Evolutionary conservation across 2,888 invertebrate genomes (phyloP).

Genomic region (Phyto melanocephala): DNA sequence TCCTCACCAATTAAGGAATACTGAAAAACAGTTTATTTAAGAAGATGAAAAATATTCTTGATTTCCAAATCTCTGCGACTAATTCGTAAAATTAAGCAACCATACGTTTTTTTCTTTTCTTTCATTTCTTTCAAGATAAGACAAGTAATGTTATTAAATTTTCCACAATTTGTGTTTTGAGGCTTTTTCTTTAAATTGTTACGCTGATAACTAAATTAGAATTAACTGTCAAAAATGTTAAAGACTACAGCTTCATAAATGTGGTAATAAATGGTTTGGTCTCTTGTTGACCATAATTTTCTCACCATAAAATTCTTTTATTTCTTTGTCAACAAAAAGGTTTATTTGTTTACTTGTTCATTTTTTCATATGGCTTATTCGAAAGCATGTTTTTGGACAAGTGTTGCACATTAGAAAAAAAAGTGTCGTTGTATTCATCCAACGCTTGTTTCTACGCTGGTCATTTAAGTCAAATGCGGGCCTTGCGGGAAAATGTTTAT

Average conservation of each 20-base stretch:
- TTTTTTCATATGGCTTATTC: neutral
- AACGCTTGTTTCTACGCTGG: neutral
- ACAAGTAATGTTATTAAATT: slow-evolving; percentile 6
- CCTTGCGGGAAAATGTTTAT: neutral
- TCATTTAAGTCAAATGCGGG: slow-evolving; percentile 28
- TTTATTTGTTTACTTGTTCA: neutral
- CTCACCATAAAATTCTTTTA: slow-evolving; percentile 29
- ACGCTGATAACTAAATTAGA: slow-evolving; percentile 33
- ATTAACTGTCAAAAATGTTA: slow-evolving; percentile 1
- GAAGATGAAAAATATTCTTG: neutral
- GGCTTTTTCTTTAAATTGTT: neutral
- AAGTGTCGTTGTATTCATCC: neutral
- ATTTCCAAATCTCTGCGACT: neutral
- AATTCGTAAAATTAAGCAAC: slow-evolving; percentile 16
- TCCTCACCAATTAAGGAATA: neutral
- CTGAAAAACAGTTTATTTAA: neutral
- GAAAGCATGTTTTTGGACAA: neutral
- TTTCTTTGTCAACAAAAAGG: neutral
- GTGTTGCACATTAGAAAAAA: slow-evolving; percentile 37
- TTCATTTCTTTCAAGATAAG: too few species aligned
- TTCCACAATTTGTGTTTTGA: neutral
- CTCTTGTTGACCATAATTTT: slow-evolving; percentile 46
- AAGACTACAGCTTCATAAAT: slow-evolving; percentile 12
- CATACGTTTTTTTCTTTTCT: neutral
- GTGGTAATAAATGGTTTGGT: neutral